Evolutionary conservation across 2,888 invertebrate genomes (phyloP), one percentile per base, ranked within the genome.

Genomic region (Ptilodon capucinus): DNA sequence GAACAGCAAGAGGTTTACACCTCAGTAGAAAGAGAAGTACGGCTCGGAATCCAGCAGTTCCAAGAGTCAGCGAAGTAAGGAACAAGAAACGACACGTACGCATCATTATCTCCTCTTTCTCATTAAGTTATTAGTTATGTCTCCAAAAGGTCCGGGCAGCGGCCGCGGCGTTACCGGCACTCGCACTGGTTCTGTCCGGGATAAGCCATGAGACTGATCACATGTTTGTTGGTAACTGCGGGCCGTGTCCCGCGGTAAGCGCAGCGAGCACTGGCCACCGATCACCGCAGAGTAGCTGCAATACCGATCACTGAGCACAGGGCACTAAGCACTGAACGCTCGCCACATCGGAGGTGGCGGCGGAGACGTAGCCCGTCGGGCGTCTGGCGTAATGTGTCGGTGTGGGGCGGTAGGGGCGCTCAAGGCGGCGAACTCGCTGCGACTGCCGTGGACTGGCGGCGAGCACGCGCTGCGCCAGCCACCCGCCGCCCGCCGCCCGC

Each of bases 381-480:
- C n/a, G n/a, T n/a, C n/a, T n/a, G n/a, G n/a, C n/a, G n/a, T n/a
- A n/a, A n/a, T n/a, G 19, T 13, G 34, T 3, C 13, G 34, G 0
- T 14, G 40, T 14, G 39, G 16, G 34, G 19, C 32, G 18, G 13
- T 39, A 19, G 13, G 5, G n/a, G 38, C 8, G 41, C 25, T 34
- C 36, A 40, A 43, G 42, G 44, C 47, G 52, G 55, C 48, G 55
- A 36, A 21, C 64, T 51, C 51, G 51, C 47, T 49, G 46, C 44
- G 55, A 58, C 64, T 51, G 52, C 13, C 34, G 38, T 46, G 43
- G 55, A 58, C 64, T 51, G 52, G 16, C 34, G 38, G 43, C 42
- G 14, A 39, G 35, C 34, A 42, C 23, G 41, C 39, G 55, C 52
- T 55, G 28, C 4, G 4, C 4, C 30, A n/a, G 13, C 2, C 13